Base-by-base conservation (phyloP, 2,888 invertebrate species). In the Subacronicta megacephala region DNA sequence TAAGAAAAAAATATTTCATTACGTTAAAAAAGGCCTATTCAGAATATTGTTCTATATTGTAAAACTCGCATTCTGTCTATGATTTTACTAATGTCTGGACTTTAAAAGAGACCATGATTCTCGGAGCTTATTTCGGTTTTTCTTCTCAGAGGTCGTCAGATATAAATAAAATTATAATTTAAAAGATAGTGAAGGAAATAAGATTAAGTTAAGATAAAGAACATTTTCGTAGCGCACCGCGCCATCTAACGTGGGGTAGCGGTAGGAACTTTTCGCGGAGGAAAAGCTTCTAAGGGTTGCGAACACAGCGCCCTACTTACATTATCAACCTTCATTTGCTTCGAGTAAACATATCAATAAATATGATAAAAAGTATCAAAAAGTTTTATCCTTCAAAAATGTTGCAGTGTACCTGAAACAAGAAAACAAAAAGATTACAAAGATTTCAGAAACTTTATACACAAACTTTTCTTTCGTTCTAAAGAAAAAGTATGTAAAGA, bases 161-260 rank as follows among this genome's bases (percentile, higher is more conserved):
- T n/a, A n/a, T n/a, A n/a, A n/a, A n/a, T n/a, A n/a, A n/a, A n/a
- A n/a, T n/a, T n/a, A n/a, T n/a, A n/a, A n/a, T 12, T 4, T 5
- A 1, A 1, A 0, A 18, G 6, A 9, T 18, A 37, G 0, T 9
- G 0, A 31, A 16, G 16, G 3, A 13, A 0, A 0, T 4, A 10
- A 20, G 18, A 18, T 46, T 16, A 57, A 47, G 65, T 37, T 26
- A 18, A 38, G 41, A 23, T 0, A 13, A 54, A 67, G 47, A 70
- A 50, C 44, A 36, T 33, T 51, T 58, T 57, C 78, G 80, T 77
- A 81, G 75, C 72, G 33, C 16, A 55, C 58, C 77, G 77, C 89
- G 92, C 93, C 93, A 93, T 93, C 93, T 93, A 40, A 53, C 77
- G 90, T 53, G 85, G 93, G 93, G 93, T 93, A 93, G 93, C 89